phyloP scores from a whole-genome alignment of 2,797 vertebrate species.

The Peromyscus aztecus region DNA sequence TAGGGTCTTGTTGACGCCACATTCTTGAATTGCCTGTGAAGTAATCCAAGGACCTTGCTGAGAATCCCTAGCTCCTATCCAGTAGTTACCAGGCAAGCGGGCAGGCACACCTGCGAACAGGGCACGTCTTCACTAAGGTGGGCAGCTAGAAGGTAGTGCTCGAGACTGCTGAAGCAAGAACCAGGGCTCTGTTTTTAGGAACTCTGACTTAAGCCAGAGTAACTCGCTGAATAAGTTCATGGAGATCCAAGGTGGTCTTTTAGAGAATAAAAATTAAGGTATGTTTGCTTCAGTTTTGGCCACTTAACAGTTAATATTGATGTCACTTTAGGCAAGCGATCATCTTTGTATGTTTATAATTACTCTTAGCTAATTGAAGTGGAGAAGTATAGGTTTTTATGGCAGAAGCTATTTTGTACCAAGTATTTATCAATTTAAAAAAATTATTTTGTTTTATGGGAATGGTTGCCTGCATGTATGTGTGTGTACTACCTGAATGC shows the following conservation, averaged over 20 bases:
- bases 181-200: not conserved
- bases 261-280: constrained; percentile 1
- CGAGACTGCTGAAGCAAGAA: not conserved
- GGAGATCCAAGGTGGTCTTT: not conserved
- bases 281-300: constrained; percentile 20
- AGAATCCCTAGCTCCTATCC: not conserved
- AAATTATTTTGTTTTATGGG: not conserved
- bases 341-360: not conserved
- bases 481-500: not conserved
- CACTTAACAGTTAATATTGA: not conserved
- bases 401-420: not conserved
- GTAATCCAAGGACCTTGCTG: not conserved
- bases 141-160: not conserved
- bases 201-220: not conserved
- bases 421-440: constrained; percentile 25
- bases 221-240: constrained; percentile 38
- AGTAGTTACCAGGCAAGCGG: not conserved
- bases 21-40: not conserved
- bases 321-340: constrained; percentile 23
- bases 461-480: not conserved
- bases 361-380: constrained; percentile 40
- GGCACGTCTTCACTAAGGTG: not conserved
- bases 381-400: constrained; percentile 32
- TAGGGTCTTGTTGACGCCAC: not conserved
- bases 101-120: not conserved